Evolutionary conservation across 2,888 invertebrate genomes (phyloP).

Genomic region (Brenthis ino): DNA sequence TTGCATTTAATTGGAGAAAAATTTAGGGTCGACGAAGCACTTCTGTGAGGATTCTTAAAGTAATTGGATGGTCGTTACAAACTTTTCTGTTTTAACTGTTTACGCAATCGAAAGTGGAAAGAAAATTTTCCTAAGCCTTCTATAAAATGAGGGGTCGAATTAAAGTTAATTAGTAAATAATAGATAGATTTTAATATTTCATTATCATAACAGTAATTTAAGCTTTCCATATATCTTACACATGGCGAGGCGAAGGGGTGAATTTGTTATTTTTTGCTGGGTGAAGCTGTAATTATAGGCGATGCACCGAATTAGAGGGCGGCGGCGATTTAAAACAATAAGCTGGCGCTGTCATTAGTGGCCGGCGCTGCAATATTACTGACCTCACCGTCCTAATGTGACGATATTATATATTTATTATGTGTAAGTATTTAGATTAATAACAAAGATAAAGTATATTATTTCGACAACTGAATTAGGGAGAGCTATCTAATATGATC

Average conservation of each 20-base stretch:
- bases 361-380: constrained; percentile 59
- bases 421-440: constrained; percentile 45
- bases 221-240: constrained; percentile 52
- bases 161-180: constrained; percentile 9
- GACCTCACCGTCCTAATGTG: constrained; percentile 68
- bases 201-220: constrained; percentile 40
- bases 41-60: constrained; percentile 79
- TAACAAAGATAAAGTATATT: constrained; percentile 41
- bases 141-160: constrained; percentile 20
- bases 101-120: constrained; percentile 56
- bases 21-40: constrained; percentile 77
- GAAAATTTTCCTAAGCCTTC: constrained; percentile 27
- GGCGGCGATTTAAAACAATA: constrained; percentile 80
- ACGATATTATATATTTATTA: constrained; percentile 71
- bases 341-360: constrained; percentile 70
- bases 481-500: constrained; percentile 9
- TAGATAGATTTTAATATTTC: constrained; percentile 26
- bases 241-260: constrained; percentile 72
- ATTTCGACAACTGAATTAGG: constrained; percentile 20
- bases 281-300: constrained; percentile 67
- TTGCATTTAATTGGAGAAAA: constrained; percentile 81
- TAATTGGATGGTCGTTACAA: constrained; percentile 80
- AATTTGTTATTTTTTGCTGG: constrained; percentile 61
- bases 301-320: constrained; percentile 74
- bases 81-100: constrained; percentile 73